Percentiles rank a stretch among this genome's conserved stretches.
These are phyloP conservation scores for Ruditapes philippinarum DNA, from an alignment of 1,140 invertebrate species.

Conservation along the genomic window DNA sequence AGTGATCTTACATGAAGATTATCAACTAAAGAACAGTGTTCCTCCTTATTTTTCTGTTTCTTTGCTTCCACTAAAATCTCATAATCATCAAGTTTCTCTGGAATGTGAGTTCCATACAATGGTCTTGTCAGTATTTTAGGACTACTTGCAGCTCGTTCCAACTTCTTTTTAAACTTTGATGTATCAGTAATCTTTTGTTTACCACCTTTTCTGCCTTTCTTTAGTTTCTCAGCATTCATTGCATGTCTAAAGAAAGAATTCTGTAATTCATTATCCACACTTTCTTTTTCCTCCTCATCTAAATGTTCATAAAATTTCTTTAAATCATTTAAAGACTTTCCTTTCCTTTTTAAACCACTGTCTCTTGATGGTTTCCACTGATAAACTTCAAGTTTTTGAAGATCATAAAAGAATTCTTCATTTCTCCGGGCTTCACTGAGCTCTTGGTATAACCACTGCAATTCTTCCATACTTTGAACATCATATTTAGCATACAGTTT, in stretches of 20 bases:
- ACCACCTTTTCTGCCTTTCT: neutral
- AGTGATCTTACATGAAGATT: conserved; percentile 78
- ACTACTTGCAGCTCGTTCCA: neutral
- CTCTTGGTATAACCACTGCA: conserved; percentile 92
- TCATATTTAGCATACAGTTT: conserved; percentile 65
- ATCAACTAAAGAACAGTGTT: conserved; percentile 33
- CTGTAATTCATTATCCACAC: neutral
- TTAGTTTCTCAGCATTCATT: conserved; percentile 42
- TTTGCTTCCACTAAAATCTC: conserved; percentile 81
- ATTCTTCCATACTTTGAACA: conserved; percentile 88
- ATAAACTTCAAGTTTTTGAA: conserved; percentile 90
- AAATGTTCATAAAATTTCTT: conserved; percentile 73
- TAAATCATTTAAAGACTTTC: conserved; percentile 95
- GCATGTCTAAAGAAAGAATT: conserved; percentile 38
- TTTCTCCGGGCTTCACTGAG: conserved; percentile 93
- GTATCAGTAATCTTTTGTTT: neutral
- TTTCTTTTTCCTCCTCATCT: conserved; percentile 52
- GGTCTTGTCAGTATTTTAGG: conserved; percentile 25
- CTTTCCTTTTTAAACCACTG: conserved; percentile 92
- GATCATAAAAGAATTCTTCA: conserved; percentile 93
- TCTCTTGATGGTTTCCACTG: conserved; percentile 92
- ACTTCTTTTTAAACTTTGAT: neutral
- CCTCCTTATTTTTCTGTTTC: conserved; percentile 63
- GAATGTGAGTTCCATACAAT: conserved; percentile 80
- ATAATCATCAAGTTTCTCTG: conserved; percentile 76